Conservation (phyloP, 2,888 invertebrate genomes). For the Cephus runcator region DNA sequence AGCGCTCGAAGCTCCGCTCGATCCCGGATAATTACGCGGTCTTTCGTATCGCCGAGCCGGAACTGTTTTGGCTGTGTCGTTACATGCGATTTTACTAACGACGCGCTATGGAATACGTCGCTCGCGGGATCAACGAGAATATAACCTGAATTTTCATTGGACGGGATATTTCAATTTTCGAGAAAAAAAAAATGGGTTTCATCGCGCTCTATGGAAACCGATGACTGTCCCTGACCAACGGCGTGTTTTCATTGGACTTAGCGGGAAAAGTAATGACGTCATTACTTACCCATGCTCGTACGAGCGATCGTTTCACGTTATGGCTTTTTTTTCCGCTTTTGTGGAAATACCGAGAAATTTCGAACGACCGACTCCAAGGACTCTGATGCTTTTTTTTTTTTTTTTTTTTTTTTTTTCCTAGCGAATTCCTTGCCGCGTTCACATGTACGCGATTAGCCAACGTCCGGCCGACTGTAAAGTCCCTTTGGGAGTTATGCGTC, state of each 20-base stretch:
- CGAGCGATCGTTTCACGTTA: not conserved
- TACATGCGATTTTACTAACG: not conserved
- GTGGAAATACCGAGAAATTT: not conserved
- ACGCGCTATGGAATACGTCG: not conserved
- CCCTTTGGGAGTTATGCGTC: not conserved
- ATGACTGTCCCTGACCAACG: not conserved
- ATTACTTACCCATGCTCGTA: not conserved
- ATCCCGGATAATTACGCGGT: not conserved
- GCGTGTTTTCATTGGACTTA: not conserved
- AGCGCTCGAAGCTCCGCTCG: not conserved
- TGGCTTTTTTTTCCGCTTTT: not conserved
- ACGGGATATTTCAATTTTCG: too few relatives aligned
- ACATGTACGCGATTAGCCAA: not conserved
- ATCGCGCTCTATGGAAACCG: not conserved
- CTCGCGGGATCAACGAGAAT: too few relatives aligned
- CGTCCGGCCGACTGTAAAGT: not conserved
- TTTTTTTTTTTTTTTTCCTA: not conserved
- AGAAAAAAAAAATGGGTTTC: too few relatives aligned
- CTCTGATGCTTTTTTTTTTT: too few relatives aligned
- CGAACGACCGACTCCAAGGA: too few relatives aligned
- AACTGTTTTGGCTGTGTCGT: not conserved
- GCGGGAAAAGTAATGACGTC: not conserved
- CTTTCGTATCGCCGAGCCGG: not conserved
- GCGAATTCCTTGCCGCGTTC: not conserved
- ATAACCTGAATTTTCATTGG: too few relatives aligned